Evolutionary conservation across 2,888 invertebrate species (phyloP), one percentile per base, ranked within the genome.

Genomic region (Rotaria sp.): DNA sequence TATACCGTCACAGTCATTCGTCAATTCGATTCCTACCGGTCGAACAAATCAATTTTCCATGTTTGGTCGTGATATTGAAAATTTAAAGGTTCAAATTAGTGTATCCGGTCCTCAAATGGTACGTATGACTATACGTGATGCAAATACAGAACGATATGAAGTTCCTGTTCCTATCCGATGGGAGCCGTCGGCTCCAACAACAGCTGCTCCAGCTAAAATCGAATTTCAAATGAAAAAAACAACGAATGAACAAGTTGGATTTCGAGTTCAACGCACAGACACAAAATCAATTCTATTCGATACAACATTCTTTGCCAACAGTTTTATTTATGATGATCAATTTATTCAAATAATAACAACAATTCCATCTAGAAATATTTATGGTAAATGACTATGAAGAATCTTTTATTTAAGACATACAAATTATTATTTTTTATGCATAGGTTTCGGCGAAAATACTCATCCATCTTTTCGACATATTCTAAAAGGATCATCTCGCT

Each of bases 281-380:
- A 30, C 59, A 24, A 7, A 30, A 15, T 45, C 59, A 55, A 59
- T 48, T 38, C 59, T 35, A 84, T 84, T 84, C 24, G 52, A 84
- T 45, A 85, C 55, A 45, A 48, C 45, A 24, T 24, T 59, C 41
- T 84, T 85, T 84, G 75, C 80, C 55, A 45, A 86, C 35, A 91
- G 91, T 1, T 89, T 92, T 38, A 89, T 90, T 1, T 91, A 91
- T 88, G 90, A 91, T 5, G 90, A 92, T 87, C 92, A 92, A 88
- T 92, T 91, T 87, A 88, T 92, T 3, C 92, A 92, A 88, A 89
- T 92, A 11, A 75, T 80, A n/a, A 90, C 91, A 48, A 88, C 88
- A n/a, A 38, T 86, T 57, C 85, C 85, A 13, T 75, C 41, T 10
- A 80, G 52, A 50, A 80, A 86, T 85, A 88, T 91, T 48, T 87